These are phyloP conservation scores for Dromius quadrimaculatus DNA, from an alignment of 2,888 invertebrate species.

Conservation along the genomic window DNA sequence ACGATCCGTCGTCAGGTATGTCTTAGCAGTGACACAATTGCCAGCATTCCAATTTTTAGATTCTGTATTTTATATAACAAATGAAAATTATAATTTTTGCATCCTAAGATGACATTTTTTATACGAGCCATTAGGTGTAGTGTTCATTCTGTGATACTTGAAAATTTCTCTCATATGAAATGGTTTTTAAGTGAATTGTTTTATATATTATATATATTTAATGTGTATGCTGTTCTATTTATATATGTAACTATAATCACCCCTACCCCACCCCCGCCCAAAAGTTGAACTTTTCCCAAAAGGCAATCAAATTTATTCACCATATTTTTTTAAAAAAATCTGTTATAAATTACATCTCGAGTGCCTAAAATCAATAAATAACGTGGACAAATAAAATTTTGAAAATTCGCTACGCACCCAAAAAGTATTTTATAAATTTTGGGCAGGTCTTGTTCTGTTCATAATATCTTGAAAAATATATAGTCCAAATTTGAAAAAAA, in stretches of 20 bases:
- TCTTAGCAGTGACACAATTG: conserved; percentile 63
- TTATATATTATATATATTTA: conserved; percentile 31
- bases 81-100: conserved; percentile 48
- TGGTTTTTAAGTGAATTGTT: conserved; percentile 27
- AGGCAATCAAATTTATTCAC: too few species aligned
- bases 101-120: conserved; percentile 61
- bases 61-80: conserved; percentile 50
- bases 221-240: conserved; percentile 31
- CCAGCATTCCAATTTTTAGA: conserved; percentile 42
- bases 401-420: too few species aligned
- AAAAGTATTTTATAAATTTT: too few species aligned
- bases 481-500: too few species aligned
- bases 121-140: conserved; percentile 68
- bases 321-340: too few species aligned
- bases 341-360: too few species aligned
- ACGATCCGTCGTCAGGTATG: conserved; percentile 68
- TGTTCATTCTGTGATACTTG: conserved; percentile 68
- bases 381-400: too few species aligned
- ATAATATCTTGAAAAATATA: too few species aligned
- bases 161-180: conserved; percentile 63
- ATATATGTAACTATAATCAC: conserved; percentile 6
- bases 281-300: too few species aligned
- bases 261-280: too few species aligned
- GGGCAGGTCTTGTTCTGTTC: too few species aligned
- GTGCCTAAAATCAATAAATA: too few species aligned